Evolutionary conservation across 2,888 invertebrate species (phyloP).

Genomic region (Sinodicranocentrus sp.): DNA sequence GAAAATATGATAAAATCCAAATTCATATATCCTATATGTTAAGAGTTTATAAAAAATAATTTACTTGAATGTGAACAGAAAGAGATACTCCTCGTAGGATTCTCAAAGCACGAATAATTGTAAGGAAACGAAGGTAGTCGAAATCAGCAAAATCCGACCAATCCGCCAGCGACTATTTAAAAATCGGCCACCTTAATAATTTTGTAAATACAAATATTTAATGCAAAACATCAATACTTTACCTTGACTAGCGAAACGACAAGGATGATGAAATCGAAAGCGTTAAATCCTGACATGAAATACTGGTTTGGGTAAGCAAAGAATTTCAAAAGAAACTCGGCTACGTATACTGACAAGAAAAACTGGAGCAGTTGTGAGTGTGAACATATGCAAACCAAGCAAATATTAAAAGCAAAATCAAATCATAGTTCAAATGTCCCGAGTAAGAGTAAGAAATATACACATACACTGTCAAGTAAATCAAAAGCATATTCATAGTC

Average conservation of each 20-base stretch:
- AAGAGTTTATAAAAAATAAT: too few species aligned
- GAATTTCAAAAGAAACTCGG: constrained; percentile 73
- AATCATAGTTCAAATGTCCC: background rate
- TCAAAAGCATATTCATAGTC: constrained; percentile 54
- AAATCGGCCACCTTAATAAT: background rate
- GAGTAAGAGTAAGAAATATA: background rate
- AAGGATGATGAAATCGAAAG: constrained; percentile 74
- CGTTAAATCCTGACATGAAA: constrained; percentile 73
- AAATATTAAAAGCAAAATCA: too few species aligned
- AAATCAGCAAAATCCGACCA: constrained; percentile 63
- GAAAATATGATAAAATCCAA: background rate
- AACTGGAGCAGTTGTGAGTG: constrained; percentile 52
- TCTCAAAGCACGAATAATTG: constrained; percentile 72
- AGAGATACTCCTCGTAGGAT: constrained; percentile 74
- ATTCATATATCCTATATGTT: too few species aligned
- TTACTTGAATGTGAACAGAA: constrained; percentile 72
- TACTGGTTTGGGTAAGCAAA: constrained; percentile 73
- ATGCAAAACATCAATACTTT: background rate
- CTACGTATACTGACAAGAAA: constrained; percentile 72
- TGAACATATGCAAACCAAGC: too few species aligned
- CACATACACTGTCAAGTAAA: constrained; percentile 68
- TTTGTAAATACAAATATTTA: background rate
- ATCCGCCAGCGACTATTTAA: constrained; percentile 51
- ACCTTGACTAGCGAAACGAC: constrained; percentile 67
- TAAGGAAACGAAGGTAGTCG: constrained; percentile 63